These are phyloP conservation scores for Sarcophaga carnaria DNA, from an alignment of 2,888 invertebrate genomes.

Conservation along the genomic window DNA sequence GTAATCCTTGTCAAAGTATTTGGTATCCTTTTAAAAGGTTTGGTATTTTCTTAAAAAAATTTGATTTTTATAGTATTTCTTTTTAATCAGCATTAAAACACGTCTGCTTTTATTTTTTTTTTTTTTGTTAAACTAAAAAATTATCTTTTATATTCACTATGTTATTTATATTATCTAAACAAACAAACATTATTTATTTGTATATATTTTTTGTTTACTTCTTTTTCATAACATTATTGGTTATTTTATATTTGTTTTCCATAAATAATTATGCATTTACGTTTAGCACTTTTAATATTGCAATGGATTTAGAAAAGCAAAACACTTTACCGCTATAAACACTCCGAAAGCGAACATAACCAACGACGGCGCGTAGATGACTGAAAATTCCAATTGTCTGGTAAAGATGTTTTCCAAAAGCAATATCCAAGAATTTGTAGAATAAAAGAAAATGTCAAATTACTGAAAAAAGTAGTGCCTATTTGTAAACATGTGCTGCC, in stretches of 20 bases:
- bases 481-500: neutral
- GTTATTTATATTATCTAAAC: neutral
- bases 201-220: slow-evolving; percentile 28
- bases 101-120: slow-evolving; percentile 42
- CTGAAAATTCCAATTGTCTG: slow-evolving; percentile 71
- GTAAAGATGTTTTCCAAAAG: slow-evolving; percentile 51
- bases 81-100: slow-evolving; percentile 27
- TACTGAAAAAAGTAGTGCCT: slow-evolving; percentile 24
- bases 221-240: neutral
- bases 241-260: neutral
- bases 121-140: slow-evolving; percentile 3
- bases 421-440: slow-evolving; percentile 29
- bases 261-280: slow-evolving; percentile 36
- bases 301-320: slow-evolving; percentile 25
- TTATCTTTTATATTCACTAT: slow-evolving; percentile 52
- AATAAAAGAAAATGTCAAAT: slow-evolving; percentile 46
- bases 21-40: neutral
- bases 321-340: neutral
- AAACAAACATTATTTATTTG: neutral
- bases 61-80: slow-evolving; percentile 7
- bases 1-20: slow-evolving; percentile 29
- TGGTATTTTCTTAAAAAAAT: neutral
- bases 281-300: slow-evolving; percentile 33
- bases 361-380: slow-evolving; percentile 74
- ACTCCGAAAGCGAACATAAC: slow-evolving; percentile 64